A percentile compares a stretch with the other conserved stretches of the same genome.
Evolutionary conservation across 2,113 vertebrate species (phyloP).

Genomic region (Entosphenus tridentatus): DNA sequence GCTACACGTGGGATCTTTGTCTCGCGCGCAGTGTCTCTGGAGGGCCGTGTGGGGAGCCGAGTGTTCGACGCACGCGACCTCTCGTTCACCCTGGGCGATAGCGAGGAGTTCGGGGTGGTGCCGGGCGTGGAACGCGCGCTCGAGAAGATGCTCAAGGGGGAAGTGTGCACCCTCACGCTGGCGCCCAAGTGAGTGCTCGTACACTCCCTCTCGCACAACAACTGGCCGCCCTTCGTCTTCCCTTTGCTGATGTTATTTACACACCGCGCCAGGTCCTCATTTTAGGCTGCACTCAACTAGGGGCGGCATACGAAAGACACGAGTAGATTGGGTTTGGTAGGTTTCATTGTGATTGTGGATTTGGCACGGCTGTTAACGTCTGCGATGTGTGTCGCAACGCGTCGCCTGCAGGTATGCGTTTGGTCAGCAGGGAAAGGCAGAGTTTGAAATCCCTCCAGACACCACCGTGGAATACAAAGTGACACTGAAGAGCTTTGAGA

Average conservation of each 20-base stretch:
- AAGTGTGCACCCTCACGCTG: slow-evolving; percentile 50
- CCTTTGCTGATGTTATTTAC: too few species aligned
- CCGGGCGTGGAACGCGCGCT: slow-evolving; percentile 58
- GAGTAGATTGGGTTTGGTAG: too few species aligned
- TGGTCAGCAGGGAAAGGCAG: slow-evolving; percentile 37
- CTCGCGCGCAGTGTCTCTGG: slow-evolving; percentile 32
- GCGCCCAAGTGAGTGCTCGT: slow-evolving; percentile 43
- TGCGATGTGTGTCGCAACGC: background rate
- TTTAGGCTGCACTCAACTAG: too few species aligned
- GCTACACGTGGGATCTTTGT: background rate
- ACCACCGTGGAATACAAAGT: slow-evolving; percentile 59
- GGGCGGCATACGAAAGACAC: too few species aligned
- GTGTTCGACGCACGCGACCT: slow-evolving; percentile 63
- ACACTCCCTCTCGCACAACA: too few species aligned
- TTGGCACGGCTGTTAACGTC: too few species aligned
- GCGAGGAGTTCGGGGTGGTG: slow-evolving; percentile 45
- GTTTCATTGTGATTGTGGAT: too few species aligned
- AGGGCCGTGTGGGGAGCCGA: slow-evolving; percentile 31
- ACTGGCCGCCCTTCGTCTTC: too few species aligned
- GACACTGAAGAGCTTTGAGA: slow-evolving; percentile 64
- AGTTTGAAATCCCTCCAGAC: slow-evolving; percentile 48
- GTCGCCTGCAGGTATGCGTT: slow-evolving; percentile 50
- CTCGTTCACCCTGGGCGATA: slow-evolving; percentile 64
- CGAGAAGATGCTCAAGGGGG: slow-evolving; percentile 71
- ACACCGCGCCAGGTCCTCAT: too few species aligned